A percentile compares a stretch with the other conserved stretches of the same genome.
Conservation (phyloP, 1,140 invertebrate species). For the Mya arenaria region DNA sequence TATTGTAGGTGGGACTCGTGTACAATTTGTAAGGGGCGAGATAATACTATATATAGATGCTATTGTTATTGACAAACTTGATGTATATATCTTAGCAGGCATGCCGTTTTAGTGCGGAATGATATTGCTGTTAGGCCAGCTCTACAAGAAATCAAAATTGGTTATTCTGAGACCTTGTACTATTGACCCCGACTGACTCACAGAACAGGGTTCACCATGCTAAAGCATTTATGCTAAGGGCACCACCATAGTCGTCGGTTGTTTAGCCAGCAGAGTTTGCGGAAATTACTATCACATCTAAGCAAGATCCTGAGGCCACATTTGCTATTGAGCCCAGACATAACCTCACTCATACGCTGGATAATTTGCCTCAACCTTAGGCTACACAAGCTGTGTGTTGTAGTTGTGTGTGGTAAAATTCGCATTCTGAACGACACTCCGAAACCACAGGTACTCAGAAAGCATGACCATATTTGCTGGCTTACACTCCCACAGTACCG, state of each 20-base stretch:
- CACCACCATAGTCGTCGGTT: too few relatives aligned
- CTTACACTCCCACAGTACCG: not conserved
- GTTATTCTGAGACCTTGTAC: not conserved
- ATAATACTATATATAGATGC: constrained; percentile 15
- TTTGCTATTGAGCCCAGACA: constrained; percentile 27
- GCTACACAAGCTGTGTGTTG: too few relatives aligned
- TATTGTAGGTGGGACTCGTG: constrained; percentile 29
- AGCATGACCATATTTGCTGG: constrained; percentile 35
- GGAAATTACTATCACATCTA: too few relatives aligned
- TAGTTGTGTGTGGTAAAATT: too few relatives aligned
- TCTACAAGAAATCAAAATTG: not conserved
- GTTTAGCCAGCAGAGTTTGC: too few relatives aligned
- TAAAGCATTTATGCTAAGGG: not conserved
- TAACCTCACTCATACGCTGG: not conserved
- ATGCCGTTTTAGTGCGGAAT: constrained; percentile 32
- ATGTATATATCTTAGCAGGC: constrained; percentile 47
- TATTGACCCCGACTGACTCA: not conserved
- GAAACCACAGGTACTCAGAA: not conserved
- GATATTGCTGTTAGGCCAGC: constrained; percentile 13
- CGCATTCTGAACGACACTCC: constrained; percentile 28
- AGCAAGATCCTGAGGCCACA: constrained; percentile 19
- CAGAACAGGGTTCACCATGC: not conserved
- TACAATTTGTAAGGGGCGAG: not conserved
- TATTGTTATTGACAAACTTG: constrained; percentile 45
- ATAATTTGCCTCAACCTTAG: too few relatives aligned